A percentile compares a stretch with the other conserved stretches of the same genome.
Evolutionary conservation across 2,113 vertebrate species (phyloP).

Genomic region (Mola mola): DNA sequence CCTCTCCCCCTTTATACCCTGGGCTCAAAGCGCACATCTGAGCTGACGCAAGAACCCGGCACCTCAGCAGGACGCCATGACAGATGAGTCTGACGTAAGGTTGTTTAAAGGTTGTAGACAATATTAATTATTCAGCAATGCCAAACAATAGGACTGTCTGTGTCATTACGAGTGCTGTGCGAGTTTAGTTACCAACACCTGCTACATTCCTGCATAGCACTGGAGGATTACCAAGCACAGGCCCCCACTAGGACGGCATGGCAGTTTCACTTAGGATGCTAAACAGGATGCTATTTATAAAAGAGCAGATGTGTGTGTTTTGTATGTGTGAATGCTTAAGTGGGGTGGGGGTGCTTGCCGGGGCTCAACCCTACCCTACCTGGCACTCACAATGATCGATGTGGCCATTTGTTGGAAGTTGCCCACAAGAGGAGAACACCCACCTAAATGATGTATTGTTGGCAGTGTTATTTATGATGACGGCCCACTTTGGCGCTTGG

Average conservation of each 20-base stretch:
- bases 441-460: constrained; percentile 82
- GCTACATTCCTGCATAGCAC: constrained; percentile 55
- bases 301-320: constrained; percentile 41
- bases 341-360: constrained; percentile 43
- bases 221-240: constrained; percentile 63
- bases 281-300: constrained; percentile 70
- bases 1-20: constrained; percentile 63
- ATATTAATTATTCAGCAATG: constrained; percentile 78
- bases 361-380: constrained; percentile 58
- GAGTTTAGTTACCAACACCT: constrained; percentile 69
- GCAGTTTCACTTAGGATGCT: constrained; percentile 60
- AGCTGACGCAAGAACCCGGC: constrained; percentile 47
- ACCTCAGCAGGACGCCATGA: constrained; percentile 69
- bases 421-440: constrained; percentile 75
- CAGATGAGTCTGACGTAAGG: constrained; percentile 77
- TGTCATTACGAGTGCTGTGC: constrained; percentile 42
- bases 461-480: constrained; percentile 80
- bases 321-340: constrained; percentile 57
- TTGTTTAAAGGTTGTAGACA: constrained; percentile 82
- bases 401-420: constrained; percentile 82
- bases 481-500: constrained; percentile 65
- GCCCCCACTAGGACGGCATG: constrained; percentile 34
- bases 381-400: constrained; percentile 75
- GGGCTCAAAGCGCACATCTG: constrained; percentile 53
- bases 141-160: constrained; percentile 70